Conservation (phyloP, 2,888 invertebrate species). For the Cataglyphis albicans region DNA sequence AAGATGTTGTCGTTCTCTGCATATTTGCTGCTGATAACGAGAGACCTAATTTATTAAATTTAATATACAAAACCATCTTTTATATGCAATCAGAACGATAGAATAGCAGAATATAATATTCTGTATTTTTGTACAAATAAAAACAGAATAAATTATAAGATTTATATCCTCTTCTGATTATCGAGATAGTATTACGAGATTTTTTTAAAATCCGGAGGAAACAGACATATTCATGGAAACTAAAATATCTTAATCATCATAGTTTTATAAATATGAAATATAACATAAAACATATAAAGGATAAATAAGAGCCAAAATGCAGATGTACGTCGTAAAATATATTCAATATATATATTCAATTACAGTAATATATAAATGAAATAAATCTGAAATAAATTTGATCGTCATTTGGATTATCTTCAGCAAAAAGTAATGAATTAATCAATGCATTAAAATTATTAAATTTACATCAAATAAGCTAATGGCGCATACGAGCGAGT, state of each 20-base stretch:
- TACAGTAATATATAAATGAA: no score
- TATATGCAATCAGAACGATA: background rate
- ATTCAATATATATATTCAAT: no score
- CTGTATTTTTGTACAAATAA: background rate
- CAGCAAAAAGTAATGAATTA: no score
- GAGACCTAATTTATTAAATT: conserved; percentile 2
- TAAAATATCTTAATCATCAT: background rate
- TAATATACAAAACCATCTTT: background rate
- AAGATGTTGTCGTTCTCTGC: conserved; percentile 5
- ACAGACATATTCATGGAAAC: background rate
- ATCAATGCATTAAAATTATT: no score
- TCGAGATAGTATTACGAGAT: background rate
- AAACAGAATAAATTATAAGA: background rate
- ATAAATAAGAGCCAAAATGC: no score
- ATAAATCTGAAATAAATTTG: no score
- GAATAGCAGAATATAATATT: background rate
- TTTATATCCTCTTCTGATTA: background rate
- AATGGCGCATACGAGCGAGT: no score
- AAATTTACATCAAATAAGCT: no score
- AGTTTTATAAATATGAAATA: background rate
- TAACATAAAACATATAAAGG: no score
- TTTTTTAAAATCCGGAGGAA: background rate
- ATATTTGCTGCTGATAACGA: conserved; percentile 7
- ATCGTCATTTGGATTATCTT: no score
- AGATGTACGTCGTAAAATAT: no score